Base-by-base conservation (phyloP, 2,797 vertebrate genomes). In the Cossypha polioptera region DNA sequence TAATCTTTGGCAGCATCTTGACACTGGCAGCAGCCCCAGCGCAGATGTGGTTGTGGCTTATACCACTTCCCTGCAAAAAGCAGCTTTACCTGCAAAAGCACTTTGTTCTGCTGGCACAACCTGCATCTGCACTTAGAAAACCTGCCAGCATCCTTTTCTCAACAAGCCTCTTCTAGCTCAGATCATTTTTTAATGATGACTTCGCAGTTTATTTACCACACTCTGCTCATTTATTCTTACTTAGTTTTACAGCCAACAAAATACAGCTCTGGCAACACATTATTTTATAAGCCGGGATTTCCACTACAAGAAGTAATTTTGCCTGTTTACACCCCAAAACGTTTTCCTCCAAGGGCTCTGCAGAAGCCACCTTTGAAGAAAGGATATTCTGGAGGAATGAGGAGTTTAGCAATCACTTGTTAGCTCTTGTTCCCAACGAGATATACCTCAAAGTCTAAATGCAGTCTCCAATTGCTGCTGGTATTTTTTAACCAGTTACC, bases 21-120 rank as follows among this genome's bases (percentile, higher is more conserved):
- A 55, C 4, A 1, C 28, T 90, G 90, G 93, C 93, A 90, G 83
- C 65, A 84, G 66, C 86, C 73, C 83, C 55, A 47, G 66, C 4
- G 38, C 90, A 92, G 83, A 88, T 94, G 82, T 94, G 93, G 82
- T 75, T 90, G 81, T 33, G 72, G 76, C 54, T 88, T 84, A 17
- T 59, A 88, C 63, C 91, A n/a, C 65, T 86, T 90, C 69, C 82
- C 75, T 75, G 71, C 90, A 93, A 78, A 86, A 86, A 92, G 67
- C 77, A 84, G 77, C 92, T 81, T 43, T 88, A 95, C 93, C 93
- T 95, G 93, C 96, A 95, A 75, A 86, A 97, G 90, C 58, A 81
- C 90, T 86, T 83, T 71, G 72, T 85, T 82, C 92, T 92, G 50
- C 86, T 95, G 90, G 95, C 96, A 95, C 68, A 88, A 86, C n/a